Evolutionary conservation across 2,888 invertebrate species (phyloP).

Genomic region (Opisthograptis luteolata): DNA sequence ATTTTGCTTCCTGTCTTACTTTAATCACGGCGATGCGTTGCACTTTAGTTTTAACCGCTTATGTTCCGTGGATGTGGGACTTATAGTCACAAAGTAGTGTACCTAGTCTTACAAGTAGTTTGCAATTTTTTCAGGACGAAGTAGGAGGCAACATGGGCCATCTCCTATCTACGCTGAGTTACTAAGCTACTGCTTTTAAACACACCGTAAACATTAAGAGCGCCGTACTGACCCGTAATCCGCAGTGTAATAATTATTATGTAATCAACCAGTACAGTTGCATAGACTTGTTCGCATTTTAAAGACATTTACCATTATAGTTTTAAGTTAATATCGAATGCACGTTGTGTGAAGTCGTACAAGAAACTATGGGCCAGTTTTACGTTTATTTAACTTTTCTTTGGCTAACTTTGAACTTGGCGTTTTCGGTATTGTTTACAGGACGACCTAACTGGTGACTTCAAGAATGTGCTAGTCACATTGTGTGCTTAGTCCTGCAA

Average conservation of each 20-base stretch:
- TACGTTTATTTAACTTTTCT: slow-evolving; percentile 44
- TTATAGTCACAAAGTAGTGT: slow-evolving; percentile 44
- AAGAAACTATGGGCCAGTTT: slow-evolving; percentile 78
- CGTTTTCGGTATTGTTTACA: slow-evolving; percentile 79
- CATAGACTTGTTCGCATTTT: slow-evolving; percentile 55
- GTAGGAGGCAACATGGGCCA: slow-evolving; percentile 86
- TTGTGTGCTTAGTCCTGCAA: slow-evolving; percentile 81
- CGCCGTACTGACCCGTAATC: slow-evolving; percentile 43
- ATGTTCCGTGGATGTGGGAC: slow-evolving; percentile 64
- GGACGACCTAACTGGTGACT: slow-evolving; percentile 88
- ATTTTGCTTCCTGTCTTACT: slow-evolving; percentile 68
- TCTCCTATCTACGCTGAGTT: slow-evolving; percentile 86
- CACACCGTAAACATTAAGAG: slow-evolving; percentile 66
- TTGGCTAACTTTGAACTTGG: slow-evolving; percentile 60
- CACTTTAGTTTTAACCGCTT: slow-evolving; percentile 79
- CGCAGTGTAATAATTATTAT: slow-evolving; percentile 45
- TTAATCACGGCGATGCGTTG: slow-evolving; percentile 67
- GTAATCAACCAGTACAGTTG: slow-evolving; percentile 38
- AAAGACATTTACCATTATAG: slow-evolving; percentile 57
- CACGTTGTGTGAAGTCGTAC: slow-evolving; percentile 57
- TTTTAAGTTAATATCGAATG: slow-evolving; percentile 55
- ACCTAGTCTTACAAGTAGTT: slow-evolving; percentile 69
- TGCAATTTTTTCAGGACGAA: slow-evolving; percentile 87
- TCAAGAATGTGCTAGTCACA: slow-evolving; percentile 86
- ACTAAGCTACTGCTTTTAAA: slow-evolving; percentile 73